Percentiles rank a stretch among this genome's conserved stretches.
phyloP scores from a whole-genome alignment of 2,888 invertebrate genomes.

The Deilephila porcellus region DNA sequence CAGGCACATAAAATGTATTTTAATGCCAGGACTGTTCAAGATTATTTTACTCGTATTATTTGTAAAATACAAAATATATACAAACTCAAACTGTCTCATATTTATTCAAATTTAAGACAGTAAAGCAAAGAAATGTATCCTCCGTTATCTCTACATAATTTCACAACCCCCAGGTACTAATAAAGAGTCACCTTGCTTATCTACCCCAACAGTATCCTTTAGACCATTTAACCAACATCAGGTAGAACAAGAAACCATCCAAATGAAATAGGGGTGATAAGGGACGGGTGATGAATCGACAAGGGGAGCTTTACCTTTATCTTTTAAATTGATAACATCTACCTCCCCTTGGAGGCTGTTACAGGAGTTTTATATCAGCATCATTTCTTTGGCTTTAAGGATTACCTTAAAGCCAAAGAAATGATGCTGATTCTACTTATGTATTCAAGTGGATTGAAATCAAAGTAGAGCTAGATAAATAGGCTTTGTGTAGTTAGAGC shows the following conservation, averaged over 20 bases:
- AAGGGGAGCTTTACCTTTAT: constrained; percentile 13
- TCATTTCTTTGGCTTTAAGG: too few species aligned
- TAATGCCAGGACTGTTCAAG: too few species aligned
- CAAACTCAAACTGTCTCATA: background rate
- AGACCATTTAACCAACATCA: constrained; percentile 24
- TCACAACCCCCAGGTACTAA: background rate
- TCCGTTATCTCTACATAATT: constrained; percentile 14
- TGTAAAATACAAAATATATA: too few species aligned
- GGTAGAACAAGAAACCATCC: background rate
- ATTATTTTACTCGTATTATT: too few species aligned
- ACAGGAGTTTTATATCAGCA: background rate
- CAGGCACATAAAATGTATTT: too few species aligned
- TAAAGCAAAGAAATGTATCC: background rate
- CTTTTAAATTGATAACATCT: constrained; percentile 19
- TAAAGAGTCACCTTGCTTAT: constrained; percentile 21
- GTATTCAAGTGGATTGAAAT: background rate
- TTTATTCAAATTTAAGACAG: background rate
- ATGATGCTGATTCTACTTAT: background rate
- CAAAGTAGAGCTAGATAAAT: background rate
- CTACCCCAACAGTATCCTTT: constrained; percentile 18
- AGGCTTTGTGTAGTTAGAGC: background rate
- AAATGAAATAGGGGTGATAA: constrained; percentile 15
- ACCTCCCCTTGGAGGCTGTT: background rate
- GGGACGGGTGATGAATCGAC: constrained; percentile 23
- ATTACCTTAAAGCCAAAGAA: background rate